Base-by-base conservation (phyloP, 35 echinoderm and acorn worm genomes). In the Hemicentrotus pulcherrimus region DNA sequence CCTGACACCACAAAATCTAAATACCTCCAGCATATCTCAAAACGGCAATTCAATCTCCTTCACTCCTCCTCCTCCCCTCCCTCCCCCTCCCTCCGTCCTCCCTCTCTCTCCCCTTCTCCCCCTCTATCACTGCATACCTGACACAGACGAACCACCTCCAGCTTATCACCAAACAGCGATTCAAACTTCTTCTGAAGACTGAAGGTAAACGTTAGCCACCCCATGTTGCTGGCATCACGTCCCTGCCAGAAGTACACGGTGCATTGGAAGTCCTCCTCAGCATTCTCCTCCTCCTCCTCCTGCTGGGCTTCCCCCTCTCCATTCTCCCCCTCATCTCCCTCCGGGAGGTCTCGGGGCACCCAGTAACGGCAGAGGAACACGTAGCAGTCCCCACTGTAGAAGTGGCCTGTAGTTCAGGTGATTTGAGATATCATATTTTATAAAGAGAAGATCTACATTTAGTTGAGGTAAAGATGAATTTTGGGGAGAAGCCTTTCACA, bases 171-270 rank as follows among this genome's bases (percentile, higher is more conserved):
- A 97, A 99, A 99, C 61, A 99, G 88, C 6, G 97, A 98, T 85
- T 99, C 98, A 97, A 99, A 99, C 92, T 99, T 99, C 96, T 99
- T 99, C 96, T 98, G 97, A 41, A 99, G 50, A 61, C 98, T 99
- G 95, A 99, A 99, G 59, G 98, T 99, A 65, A 99, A 99, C 1
- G 97, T 98, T 46, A 98, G 97, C 98, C 98, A 99, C 60, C 97
- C 97, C 98, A 98, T 98, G 71, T 98, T 97, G 48, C 97, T 98
- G 32, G 98, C 96, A 92, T 98, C 96, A 59, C 97, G 65, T 2
- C 97, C 98, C 46, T 98, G 97, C 97, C 98, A 98, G 95, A 99
- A 99, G 94, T 99, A 99, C 14, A 99, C 98, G 6, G 97, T 97
- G 94, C 96, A 99, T 32, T 98, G 96, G 65, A 99, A 98, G 91